A percentile compares a stretch with the other conserved stretches of the same genome.
These are phyloP conservation scores for Varanus salvator DNA, from an alignment of 2,113 vertebrate genomes.

Conservation along the genomic window DNA sequence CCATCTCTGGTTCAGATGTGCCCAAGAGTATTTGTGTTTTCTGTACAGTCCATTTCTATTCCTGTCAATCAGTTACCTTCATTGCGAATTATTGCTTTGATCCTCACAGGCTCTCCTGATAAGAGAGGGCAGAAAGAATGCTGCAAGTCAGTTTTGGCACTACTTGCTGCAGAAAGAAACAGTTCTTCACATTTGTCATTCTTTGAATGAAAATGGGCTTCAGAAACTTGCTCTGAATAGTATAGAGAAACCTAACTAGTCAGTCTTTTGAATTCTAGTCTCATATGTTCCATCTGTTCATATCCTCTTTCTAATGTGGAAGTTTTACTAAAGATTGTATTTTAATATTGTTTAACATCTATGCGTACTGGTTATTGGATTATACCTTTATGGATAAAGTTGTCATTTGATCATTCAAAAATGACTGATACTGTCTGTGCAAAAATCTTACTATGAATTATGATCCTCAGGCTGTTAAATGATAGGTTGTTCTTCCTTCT, in stretches of 20 bases:
- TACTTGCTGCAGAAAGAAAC: background rate
- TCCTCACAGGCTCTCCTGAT: background rate
- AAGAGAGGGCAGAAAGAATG: background rate
- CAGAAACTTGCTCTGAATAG: background rate
- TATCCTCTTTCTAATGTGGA: conserved; percentile 2
- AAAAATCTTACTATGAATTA: background rate
- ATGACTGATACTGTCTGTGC: background rate
- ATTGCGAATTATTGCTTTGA: background rate
- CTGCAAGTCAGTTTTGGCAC: background rate
- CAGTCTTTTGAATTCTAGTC: background rate
- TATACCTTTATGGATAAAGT: conserved; percentile 25
- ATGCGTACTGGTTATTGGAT: conserved; percentile 15
- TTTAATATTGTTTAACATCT: conserved; percentile 30
- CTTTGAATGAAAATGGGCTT: background rate
- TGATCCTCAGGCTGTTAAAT: background rate
- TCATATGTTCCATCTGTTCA: background rate
- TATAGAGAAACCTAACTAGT: background rate
- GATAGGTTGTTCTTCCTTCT: background rate
- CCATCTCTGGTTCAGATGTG: background rate
- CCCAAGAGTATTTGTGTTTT: background rate
- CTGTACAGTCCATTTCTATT: background rate
- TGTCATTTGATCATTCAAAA: background rate
- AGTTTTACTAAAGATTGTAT: conserved; percentile 31
- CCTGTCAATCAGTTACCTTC: background rate
- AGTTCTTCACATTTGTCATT: background rate